phyloP scores from a whole-genome alignment of 2,888 invertebrate species.

The Xanthorhoe designata region DNA sequence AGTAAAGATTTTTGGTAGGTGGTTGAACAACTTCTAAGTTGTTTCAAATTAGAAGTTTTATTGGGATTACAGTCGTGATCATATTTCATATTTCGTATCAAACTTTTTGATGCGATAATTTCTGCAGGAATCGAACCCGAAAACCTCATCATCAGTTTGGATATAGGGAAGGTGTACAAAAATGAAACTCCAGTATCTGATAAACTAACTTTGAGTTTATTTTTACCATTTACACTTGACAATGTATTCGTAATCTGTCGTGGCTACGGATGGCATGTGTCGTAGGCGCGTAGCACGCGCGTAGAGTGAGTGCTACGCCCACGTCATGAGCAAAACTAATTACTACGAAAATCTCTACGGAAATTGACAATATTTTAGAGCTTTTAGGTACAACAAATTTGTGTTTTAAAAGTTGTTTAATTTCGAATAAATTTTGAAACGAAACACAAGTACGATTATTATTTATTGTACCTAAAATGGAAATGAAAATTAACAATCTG shows the following conservation, averaged over 20 bases:
- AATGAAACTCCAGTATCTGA: slow-evolving; percentile 83
- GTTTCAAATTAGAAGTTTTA: too few species aligned
- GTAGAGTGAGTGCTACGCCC: slow-evolving; percentile 69
- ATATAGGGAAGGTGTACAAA: slow-evolving; percentile 42
- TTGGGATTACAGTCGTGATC: too few species aligned
- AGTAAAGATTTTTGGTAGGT: too few species aligned
- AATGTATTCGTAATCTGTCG: slow-evolving; percentile 86
- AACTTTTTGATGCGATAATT: not conserved
- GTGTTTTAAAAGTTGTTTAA: slow-evolving; percentile 9
- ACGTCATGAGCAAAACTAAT: slow-evolving; percentile 68
- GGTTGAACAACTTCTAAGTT: too few species aligned
- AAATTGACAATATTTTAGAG: slow-evolving; percentile 43
- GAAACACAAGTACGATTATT: slow-evolving; percentile 2
- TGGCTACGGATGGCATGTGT: slow-evolving; percentile 76
- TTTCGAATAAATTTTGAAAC: not conserved
- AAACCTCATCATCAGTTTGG: not conserved
- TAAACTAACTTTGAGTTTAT: slow-evolving; percentile 87
- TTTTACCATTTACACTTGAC: slow-evolving; percentile 87
- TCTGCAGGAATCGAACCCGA: slow-evolving; percentile 14
- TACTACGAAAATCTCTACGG: slow-evolving; percentile 60
- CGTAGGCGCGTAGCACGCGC: slow-evolving; percentile 80
- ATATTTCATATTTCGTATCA: not conserved
- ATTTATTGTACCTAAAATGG: slow-evolving; percentile 53
- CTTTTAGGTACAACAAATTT: slow-evolving; percentile 45
- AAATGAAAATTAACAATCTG: slow-evolving; percentile 51